Percentiles rank a stretch among this genome's conserved stretches.
These are phyloP conservation scores for Caenorhabditis elegans DNA, from an alignment of 1,140 invertebrate species.

Conservation along the genomic window WBcel235 BX284603.4:5455001-5455500, in stretches of 20 bases:
- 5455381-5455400: too few species aligned
- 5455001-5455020: background rate
- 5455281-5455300: background rate
- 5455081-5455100: background rate
- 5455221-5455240: background rate
- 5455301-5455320: background rate
- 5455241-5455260: background rate
- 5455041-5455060: background rate
- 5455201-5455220: background rate
- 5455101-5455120: background rate
- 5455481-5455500: too few species aligned
- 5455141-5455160: background rate
- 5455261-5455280: background rate
- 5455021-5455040: background rate
- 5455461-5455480: too few species aligned
- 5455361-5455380: background rate
- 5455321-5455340: background rate
- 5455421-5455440: too few species aligned
- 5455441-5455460: too few species aligned
- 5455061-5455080: slow-evolving; percentile 8
- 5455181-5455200: background rate
- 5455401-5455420: too few species aligned
- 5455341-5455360: background rate
- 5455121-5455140: background rate
- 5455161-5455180: background rate